Conservation (phyloP, 2,113 vertebrate species). For the Rhabdomys dilectus region DNA sequence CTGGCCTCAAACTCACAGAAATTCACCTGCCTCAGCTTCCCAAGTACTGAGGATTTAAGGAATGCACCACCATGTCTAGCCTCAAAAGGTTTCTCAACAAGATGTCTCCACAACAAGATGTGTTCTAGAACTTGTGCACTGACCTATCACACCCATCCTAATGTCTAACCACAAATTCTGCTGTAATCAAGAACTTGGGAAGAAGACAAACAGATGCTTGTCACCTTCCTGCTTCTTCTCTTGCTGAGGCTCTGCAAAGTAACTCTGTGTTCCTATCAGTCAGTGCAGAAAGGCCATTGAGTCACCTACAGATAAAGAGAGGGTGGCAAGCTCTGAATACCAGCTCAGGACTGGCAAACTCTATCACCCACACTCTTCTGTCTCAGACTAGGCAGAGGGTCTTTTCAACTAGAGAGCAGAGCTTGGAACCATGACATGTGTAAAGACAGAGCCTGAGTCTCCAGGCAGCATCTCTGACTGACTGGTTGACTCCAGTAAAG, state of each 20-base stretch:
- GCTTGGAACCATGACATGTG: neutral
- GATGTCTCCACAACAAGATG: neutral
- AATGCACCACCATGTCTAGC: neutral
- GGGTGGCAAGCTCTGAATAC: neutral
- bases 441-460: neutral
- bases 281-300: neutral
- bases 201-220: neutral
- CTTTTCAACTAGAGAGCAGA: neutral
- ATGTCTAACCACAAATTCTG: neutral
- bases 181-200: neutral
- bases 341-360: neutral
- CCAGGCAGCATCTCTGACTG: fast-evolving
- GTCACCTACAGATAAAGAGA: neutral
- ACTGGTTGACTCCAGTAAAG: neutral
- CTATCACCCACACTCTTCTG: neutral
- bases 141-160: neutral
- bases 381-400: neutral
- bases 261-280: neutral
- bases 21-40: no score
- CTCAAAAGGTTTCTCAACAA: neutral
- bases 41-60: neutral
- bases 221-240: neutral
- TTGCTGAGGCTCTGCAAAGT: fast-evolving
- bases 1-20: neutral
- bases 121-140: slow-evolving; percentile 16